Evolutionary conservation across 2,888 invertebrate genomes (phyloP).

Genomic region (Selenia dentaria): DNA sequence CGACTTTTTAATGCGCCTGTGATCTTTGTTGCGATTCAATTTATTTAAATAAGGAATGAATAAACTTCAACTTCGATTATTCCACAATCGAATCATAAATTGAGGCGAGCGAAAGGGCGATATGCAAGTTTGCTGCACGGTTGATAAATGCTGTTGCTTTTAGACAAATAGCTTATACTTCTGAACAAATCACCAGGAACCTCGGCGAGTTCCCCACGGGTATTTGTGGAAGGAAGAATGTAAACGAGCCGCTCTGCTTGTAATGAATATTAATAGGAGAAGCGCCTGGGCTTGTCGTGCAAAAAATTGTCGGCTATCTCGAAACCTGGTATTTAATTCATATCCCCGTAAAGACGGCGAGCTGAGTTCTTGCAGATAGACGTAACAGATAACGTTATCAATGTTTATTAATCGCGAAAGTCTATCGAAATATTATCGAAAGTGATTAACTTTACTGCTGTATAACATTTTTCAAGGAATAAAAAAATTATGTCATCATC

Average conservation of each 20-base stretch:
- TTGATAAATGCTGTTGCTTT: constrained; percentile 62
- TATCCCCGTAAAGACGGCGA: constrained; percentile 19
- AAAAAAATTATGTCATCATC: too few relatives aligned
- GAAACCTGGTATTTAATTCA: constrained; percentile 25
- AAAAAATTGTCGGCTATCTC: constrained; percentile 41
- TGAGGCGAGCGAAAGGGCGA: constrained; percentile 43
- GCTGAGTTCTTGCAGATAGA: constrained; percentile 24
- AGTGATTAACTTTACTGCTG: too few relatives aligned
- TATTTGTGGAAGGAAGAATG: constrained; percentile 50
- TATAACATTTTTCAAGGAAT: too few relatives aligned
- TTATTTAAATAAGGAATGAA: constrained; percentile 37
- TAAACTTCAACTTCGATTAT: constrained; percentile 45
- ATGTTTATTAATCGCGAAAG: too few relatives aligned
- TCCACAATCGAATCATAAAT: constrained; percentile 61
- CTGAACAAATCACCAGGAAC: constrained; percentile 61
- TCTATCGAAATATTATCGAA: too few relatives aligned
- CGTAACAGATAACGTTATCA: constrained; percentile 25
- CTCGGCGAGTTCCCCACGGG: constrained; percentile 42
- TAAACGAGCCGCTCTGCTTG: constrained; percentile 44
- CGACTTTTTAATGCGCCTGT: constrained; percentile 24
- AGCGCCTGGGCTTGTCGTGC: constrained; percentile 39
- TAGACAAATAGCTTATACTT: constrained; percentile 67
- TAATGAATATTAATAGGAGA: constrained; percentile 64
- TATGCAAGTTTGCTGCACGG: constrained; percentile 42
- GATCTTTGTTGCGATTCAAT: constrained; percentile 31